Evolutionary conservation across 2,113 vertebrate genomes (phyloP), one percentile per base, ranked within the genome.

Genomic region (Oenanthe melanoleuca): DNA sequence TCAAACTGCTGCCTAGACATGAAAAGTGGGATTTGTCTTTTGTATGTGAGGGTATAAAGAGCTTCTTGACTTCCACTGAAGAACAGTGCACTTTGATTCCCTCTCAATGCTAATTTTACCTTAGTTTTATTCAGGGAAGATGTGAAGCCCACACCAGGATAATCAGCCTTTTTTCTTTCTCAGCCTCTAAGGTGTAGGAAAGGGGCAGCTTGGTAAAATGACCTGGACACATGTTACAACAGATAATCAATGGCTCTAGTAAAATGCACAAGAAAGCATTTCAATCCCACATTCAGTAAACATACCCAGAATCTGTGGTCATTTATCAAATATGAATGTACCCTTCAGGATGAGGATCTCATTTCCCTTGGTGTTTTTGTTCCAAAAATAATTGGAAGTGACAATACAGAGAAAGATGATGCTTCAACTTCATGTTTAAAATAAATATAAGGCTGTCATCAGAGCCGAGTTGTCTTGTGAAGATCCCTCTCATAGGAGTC

Each of bases 401-500:
- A 97, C 97, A 98, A 97, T 96, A 97, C 95, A 93, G 97, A 98
- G 95, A 95, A 89, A 95, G 97, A 97, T 89, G 97, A 94, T 94
- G 89, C 94, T 96, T 96, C 97, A 96, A 89, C 97, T 95, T 95
- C 78, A 79, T 94, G 97, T 95, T 96, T 97, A 97, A 98, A 98
- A 97, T 97, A 98, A 98, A 97, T 97, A 97, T 97, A 95, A 97
- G 96, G 92, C 95, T 98, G 95, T 95, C 97, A 95, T 97, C 77
- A 59, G 95, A 97, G 94, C 89, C 1, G 1, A 57, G 56, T 86
- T 92, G 64, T 93, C 92, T 92, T 80, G 71, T 92, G 89, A 95
- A 93, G 92, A 92, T 97, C 94, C 80, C 92, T 97, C 92, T 97
- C 88, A 21, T 37, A 91, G 88, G 92, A 97, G 94, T 89, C 89